Percentiles rank a stretch among this genome's conserved stretches.
These are phyloP conservation scores for Thamnaconus septentrionalis DNA, from an alignment of 2,113 vertebrate species.

Conservation along the genomic window DNA sequence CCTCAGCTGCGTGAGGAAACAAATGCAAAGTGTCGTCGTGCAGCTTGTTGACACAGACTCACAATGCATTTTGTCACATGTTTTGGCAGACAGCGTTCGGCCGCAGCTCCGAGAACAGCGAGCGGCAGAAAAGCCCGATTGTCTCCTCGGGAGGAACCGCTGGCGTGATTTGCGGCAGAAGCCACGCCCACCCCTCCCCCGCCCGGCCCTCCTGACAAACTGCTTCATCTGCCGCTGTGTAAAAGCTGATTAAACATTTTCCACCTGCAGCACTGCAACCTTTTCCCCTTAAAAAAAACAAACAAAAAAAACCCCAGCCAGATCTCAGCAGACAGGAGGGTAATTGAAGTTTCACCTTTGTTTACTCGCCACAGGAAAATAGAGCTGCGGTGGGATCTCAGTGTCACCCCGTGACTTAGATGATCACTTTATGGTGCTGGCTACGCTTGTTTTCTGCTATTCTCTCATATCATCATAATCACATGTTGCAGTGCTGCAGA, in stretches of 20 bases:
- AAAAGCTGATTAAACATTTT: conserved; percentile 55
- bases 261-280: conserved; percentile 29
- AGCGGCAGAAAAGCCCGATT: conserved; percentile 19
- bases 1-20: too few species aligned
- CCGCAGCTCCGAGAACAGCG: conserved; percentile 7
- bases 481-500: too few species aligned
- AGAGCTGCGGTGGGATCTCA: neutral
- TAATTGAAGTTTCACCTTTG: conserved; percentile 55
- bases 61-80: too few species aligned
- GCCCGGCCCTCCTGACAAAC: conserved; percentile 23
- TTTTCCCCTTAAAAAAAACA: conserved; percentile 3
- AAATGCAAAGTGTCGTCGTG: too few species aligned
- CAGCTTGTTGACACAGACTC: too few species aligned
- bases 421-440: neutral
- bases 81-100: too few species aligned
- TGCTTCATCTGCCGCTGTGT: conserved; percentile 47
- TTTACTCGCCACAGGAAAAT: conserved; percentile 18
- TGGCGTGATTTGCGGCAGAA: conserved; percentile 32
- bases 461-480: too few species aligned
- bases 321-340: conserved; percentile 38
- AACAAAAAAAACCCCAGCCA: neutral
- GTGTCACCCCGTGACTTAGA: neutral
- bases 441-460: too few species aligned
- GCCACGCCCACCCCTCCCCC: conserved; percentile 6
- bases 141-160: conserved; percentile 7